Evolutionary conservation across 30 jellyfish, hydroid and myxozoan species (phyloP).

Genomic region (Chrysaora quinquecirrha): DNA sequence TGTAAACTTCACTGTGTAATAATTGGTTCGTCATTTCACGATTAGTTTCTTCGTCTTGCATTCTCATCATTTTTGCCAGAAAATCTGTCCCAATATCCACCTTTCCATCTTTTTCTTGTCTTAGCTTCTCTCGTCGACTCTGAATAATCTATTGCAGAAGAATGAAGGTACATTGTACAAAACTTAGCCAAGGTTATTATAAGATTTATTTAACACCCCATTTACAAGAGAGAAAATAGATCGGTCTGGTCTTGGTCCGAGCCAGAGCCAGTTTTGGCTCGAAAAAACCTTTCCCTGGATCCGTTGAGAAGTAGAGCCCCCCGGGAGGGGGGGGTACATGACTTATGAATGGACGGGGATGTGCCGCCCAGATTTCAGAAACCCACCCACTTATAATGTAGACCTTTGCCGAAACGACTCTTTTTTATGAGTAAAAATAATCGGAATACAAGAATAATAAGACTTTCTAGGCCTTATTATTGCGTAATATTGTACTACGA

Average conservation of each 20-base stretch:
- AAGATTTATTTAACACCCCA: not conserved
- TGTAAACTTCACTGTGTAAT: constrained; percentile 46
- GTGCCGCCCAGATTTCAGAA: too few relatives aligned
- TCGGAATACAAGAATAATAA: too few relatives aligned
- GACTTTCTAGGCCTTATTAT: too few relatives aligned
- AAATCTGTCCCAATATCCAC: constrained; percentile 22
- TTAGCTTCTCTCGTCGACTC: constrained; percentile 21
- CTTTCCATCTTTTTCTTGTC: not conserved
- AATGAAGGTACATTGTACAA: not conserved
- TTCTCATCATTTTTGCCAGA: constrained; percentile 53
- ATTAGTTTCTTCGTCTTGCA: constrained; percentile 54
- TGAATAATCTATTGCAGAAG: not conserved
- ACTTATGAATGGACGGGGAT: too few relatives aligned
- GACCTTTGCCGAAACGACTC: too few relatives aligned
- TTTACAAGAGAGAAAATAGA: too few relatives aligned
- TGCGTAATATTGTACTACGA: too few relatives aligned
- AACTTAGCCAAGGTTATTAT: not conserved
- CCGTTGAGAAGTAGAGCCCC: not conserved
- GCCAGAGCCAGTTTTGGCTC: not conserved
- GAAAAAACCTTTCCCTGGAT: too few relatives aligned
- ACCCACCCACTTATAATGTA: too few relatives aligned
- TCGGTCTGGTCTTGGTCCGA: not conserved
- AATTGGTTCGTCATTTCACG: constrained; percentile 41
- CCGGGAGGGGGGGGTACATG: too few relatives aligned
- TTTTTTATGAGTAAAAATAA: too few relatives aligned